Evolutionary conservation across 1,140 invertebrate genomes (phyloP), one percentile per base, ranked within the genome.

Genomic region (Tetranychus cinnabarinus): DNA sequence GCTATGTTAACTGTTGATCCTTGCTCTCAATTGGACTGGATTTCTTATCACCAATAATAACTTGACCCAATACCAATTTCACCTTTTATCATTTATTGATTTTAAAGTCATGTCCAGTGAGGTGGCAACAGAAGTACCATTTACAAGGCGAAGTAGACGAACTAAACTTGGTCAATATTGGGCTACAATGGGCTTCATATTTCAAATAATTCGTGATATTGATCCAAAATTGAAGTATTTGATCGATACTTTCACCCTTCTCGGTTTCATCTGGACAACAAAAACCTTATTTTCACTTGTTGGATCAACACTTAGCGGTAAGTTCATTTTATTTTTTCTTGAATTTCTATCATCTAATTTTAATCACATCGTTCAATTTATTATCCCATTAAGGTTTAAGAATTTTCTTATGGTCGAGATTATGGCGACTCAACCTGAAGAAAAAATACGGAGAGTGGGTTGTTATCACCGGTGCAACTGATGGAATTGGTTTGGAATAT

Each of bases 401-500:
- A 45, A 34, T 56, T 7, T 61, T 64, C 46, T 4, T 65, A 36
- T 63, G 62, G 62, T 58, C 64, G 2, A 23, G 64, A 33, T n/a
- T 65, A 2, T 58, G 58, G 59, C 10, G 5, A 33, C n/a, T 65
- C 13, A 55, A 65, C 47, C 35, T 65, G 7, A 36, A 48, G 2
- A 57, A 46, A 1, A 63, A 59, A 35, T 66, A 62, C 57, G 65
- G 65, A 6, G 23, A 58, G 31, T 65, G 63, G 63, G 65, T 58
- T 6, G 52, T 65, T 5, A 61, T 65, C 10, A 65, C 65, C 10
- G 65, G 65, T 37, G 60, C 60, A 50, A 91, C 88, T 13, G 87
- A 91, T 73, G 88, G 88, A 39, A 90, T 93, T 71, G 88, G 88
- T 23, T 85, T 84, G 73, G 82, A 86, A 63, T 93, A 90, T 72